phyloP scores from a whole-genome alignment of 2,113 vertebrate species.

The Hypanus sabinus region DNA sequence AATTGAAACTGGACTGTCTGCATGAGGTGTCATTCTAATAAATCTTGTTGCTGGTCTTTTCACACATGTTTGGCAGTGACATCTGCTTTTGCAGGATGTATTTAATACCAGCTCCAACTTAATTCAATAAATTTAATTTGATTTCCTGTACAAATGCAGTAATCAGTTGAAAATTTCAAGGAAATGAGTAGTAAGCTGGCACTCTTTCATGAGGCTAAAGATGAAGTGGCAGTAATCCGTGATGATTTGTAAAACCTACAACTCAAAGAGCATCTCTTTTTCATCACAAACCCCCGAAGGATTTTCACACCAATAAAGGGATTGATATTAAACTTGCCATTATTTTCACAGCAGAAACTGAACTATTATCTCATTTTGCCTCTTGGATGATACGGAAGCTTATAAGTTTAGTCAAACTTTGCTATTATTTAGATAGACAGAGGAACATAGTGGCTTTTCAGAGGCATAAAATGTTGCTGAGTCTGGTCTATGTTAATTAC shows the following conservation, averaged over 20 bases:
- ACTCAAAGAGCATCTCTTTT: neutral
- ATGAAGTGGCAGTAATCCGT: neutral
- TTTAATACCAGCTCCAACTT: neutral
- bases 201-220: neutral
- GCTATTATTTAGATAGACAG: neutral
- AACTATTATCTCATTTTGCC: neutral
- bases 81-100: neutral
- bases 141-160: neutral
- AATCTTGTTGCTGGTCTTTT: neutral
- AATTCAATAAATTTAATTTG: neutral
- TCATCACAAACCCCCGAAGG: neutral
- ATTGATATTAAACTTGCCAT: neutral
- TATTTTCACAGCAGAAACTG: neutral
- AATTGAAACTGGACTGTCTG: neutral
- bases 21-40: neutral
- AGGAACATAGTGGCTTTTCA: neutral
- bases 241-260: neutral
- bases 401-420: neutral
- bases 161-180: neutral
- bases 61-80: neutral
- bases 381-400: neutral
- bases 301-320: neutral
- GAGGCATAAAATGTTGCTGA: neutral
- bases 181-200: neutral
- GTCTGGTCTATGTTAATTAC: neutral